Conservation (phyloP, 2,888 invertebrate genomes). For the Aplocera efformata region DNA sequence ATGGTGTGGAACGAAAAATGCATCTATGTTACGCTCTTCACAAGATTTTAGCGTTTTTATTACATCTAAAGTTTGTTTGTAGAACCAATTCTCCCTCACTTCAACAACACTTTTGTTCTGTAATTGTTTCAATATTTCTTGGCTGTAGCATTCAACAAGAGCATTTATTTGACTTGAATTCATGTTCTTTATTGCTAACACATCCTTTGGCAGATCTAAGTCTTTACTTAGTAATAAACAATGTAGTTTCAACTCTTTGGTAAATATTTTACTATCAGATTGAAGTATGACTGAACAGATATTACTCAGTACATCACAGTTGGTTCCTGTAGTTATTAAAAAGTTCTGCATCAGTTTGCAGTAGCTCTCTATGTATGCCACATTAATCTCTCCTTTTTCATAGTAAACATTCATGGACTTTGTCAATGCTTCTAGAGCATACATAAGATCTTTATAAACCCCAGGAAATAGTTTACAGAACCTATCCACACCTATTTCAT, state of each 20-base stretch:
- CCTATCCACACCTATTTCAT: conserved; percentile 41
- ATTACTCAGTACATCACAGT: conserved; percentile 37
- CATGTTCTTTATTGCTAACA: conserved; percentile 47
- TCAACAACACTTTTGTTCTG: conserved; percentile 27
- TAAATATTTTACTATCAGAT: conserved; percentile 43
- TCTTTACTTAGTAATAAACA: conserved; percentile 50
- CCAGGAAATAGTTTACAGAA: conserved; percentile 48
- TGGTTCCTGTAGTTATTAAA: conserved; percentile 35
- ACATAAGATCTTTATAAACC: conserved; percentile 43
- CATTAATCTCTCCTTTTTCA: conserved; percentile 55
- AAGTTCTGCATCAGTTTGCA: conserved; percentile 42
- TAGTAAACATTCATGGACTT: conserved; percentile 47
- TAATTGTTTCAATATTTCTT: conserved; percentile 42
- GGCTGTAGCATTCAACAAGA: conserved; percentile 43
- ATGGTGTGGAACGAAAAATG: conserved; percentile 47
- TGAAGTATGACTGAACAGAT: conserved; percentile 50
- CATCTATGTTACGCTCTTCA: conserved; percentile 44
- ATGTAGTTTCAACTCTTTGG: conserved; percentile 46
- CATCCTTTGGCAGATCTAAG: conserved; percentile 43
- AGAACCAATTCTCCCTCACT: conserved; percentile 50
- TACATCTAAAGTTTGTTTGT: conserved; percentile 44
- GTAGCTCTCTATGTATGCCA: conserved; percentile 42
- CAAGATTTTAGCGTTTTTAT: conserved; percentile 45
- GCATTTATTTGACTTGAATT: conserved; percentile 51
- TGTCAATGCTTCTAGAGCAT: conserved; percentile 47